A percentile compares a stretch with the other conserved stretches of the same genome.
These are phyloP conservation scores for Cerastis rubricosa DNA, from an alignment of 2,888 invertebrate species.

Conservation along the genomic window DNA sequence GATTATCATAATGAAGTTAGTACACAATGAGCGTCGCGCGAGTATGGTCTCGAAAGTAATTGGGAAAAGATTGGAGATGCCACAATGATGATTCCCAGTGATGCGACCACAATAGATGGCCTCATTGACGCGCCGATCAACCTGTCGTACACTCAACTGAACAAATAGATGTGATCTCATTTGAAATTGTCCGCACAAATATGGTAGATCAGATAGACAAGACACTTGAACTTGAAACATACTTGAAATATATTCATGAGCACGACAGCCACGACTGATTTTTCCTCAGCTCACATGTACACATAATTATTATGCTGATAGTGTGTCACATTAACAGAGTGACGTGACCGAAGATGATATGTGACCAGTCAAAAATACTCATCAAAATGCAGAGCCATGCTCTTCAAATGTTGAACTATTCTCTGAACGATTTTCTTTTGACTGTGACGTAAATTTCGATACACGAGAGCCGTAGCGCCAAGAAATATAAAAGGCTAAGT, in stretches of 20 bases:
- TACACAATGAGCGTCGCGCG: conserved; percentile 59
- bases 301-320: conserved; percentile 67
- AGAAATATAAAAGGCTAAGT: conserved; percentile 56
- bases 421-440: conserved; percentile 42
- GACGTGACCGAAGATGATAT: conserved; percentile 61
- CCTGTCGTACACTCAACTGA: conserved; percentile 65
- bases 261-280: conserved; percentile 63
- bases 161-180: conserved; percentile 68
- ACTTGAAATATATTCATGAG: conserved; percentile 61
- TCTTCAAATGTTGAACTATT: conserved; percentile 45
- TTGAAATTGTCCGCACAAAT: conserved; percentile 64
- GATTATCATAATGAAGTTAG: conserved; percentile 65
- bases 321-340: conserved; percentile 61
- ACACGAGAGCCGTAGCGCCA: conserved; percentile 35
- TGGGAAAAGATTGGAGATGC: conserved; percentile 72
- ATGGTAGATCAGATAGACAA: conserved; percentile 50
- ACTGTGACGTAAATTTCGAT: conserved; percentile 50
- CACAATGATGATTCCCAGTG: conserved; percentile 68
- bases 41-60: conserved; percentile 69
- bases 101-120: conserved; percentile 70
- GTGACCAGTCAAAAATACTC: conserved; percentile 61
- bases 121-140: conserved; percentile 66
- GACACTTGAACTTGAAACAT: conserved; percentile 61
- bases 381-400: conserved; percentile 66
- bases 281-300: conserved; percentile 57